Base-by-base conservation (phyloP, 1,140 invertebrate genomes). In the Zaprionus ornatus region DNA sequence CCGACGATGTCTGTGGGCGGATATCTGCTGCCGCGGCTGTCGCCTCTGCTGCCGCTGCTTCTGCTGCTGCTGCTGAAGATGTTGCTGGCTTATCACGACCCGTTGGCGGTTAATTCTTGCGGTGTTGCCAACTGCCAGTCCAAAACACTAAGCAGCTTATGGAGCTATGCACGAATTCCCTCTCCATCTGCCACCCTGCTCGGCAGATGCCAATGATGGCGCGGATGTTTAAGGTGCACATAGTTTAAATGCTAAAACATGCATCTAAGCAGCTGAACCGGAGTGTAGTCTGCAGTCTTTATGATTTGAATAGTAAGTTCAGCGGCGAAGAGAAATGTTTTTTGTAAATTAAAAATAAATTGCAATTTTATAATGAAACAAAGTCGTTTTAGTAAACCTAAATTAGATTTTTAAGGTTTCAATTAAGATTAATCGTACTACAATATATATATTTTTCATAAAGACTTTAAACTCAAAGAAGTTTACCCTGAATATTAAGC, bases 71-170 rank as follows among this genome's bases (percentile, higher is more conserved):
- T 45, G 37, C 54, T 66, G 52, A 76, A 72, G 74, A 74, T 70
- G 75, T 54, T 70, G 75, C 59, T 77, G 74, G 68, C 62, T 72
- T 76, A 76, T 72, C 68, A 74, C 71, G 56, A 73, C 64, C 57
- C 65, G 65, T 62, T 48, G 73, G 73, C 73, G 73, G 73, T 75
- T 71, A 70, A 75, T 71, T 71, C 73, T 55, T 75, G 73, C 29
- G 67, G 73, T 75, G 60, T 61, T 48, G 50, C 72, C 52, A 56
- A 71, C 35, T 40, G 23, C 57, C 71, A 74, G 23, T 40, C 40
- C 7, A 66, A 55, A 74, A 74, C 55, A 48, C 45, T 75, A 75
- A 75, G 73, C 29, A 25, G 73, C 67, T 75, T 71, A 75, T 12
- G 40, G 5, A 67, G 67, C 66, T 70, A 52, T 52, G 63, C 50